Percentiles rank a stretch among this genome's conserved stretches.
Evolutionary conservation across 30 jellyfish, hydroid and myxozoan genomes (phyloP).

Genomic region (Chrysaora quinquecirrha): DNA sequence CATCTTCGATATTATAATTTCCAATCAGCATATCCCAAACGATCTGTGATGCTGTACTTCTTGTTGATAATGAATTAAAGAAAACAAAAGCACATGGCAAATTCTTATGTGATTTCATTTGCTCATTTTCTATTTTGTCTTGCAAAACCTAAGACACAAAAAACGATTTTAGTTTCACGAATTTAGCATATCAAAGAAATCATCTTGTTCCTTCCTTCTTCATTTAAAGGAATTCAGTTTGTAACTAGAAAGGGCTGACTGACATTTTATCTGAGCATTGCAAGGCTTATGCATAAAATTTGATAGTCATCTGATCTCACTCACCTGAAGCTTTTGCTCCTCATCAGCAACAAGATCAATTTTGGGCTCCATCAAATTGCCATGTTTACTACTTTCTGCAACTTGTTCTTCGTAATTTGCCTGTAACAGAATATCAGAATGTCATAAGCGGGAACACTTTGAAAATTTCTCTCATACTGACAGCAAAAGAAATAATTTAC

Average conservation of each 20-base stretch:
- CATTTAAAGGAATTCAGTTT: no score
- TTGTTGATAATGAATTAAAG: constrained; percentile 77
- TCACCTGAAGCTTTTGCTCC: neutral
- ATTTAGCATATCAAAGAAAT: no score
- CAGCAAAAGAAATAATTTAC: neutral
- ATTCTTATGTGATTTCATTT: constrained; percentile 25
- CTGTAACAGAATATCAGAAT: neutral
- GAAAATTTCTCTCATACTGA: neutral
- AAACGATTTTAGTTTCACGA: no score
- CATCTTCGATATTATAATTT: constrained; percentile 40
- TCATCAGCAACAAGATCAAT: neutral
- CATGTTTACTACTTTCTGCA: neutral
- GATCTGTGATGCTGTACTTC: constrained; percentile 67
- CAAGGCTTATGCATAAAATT: no score
- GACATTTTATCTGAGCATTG: no score
- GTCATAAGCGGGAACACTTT: neutral
- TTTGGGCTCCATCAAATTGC: neutral
- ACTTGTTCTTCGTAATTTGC: constrained; percentile 3
- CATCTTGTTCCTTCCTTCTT: no score
- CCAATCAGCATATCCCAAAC: constrained; percentile 82
- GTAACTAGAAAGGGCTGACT: no score
- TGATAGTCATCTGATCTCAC: no score
- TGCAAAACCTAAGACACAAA: constrained; percentile 50
- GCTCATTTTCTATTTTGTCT: constrained; percentile 61
- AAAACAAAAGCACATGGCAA: constrained; percentile 80